A percentile compares a stretch with the other conserved stretches of the same genome.
Conservation (phyloP, 2,797 vertebrate genomes). For the Rhabdophis nuchalis region DNA sequence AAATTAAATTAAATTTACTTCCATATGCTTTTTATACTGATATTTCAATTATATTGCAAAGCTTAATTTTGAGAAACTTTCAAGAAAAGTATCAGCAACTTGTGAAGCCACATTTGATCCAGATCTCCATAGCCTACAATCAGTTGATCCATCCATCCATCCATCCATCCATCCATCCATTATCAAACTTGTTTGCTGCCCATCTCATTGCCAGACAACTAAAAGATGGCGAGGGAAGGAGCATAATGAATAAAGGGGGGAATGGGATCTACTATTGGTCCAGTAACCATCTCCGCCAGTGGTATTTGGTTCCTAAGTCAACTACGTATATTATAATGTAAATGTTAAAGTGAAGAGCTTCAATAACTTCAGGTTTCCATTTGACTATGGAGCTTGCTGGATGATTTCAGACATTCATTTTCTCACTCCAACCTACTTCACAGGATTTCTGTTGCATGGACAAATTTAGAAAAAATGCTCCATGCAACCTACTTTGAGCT, state of each 20-base stretch:
- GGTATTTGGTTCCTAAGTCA: not conserved
- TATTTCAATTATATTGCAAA: slow-evolving; percentile 15
- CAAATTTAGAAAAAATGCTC: not conserved
- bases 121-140: not conserved
- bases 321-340: not conserved
- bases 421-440: not conserved
- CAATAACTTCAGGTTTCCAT: not conserved
- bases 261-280: not conserved
- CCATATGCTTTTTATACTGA: not conserved
- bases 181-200: not conserved
- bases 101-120: not conserved
- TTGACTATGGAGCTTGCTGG: not conserved
- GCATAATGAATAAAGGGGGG: not conserved
- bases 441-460: not conserved
- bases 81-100: not conserved
- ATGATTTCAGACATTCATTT: not conserved
- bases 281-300: not conserved
- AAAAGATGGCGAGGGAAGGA: not conserved
- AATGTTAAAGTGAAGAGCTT: not conserved
- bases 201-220: not conserved
- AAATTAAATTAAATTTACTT: no score
- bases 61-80: slow-evolving; percentile 1
- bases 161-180: not conserved
- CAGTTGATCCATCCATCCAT: not conserved
- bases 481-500: not conserved